These are phyloP conservation scores for Drosophila yooni DNA, from an alignment of 2,888 invertebrate genomes.

Conservation along the genomic window DNA sequence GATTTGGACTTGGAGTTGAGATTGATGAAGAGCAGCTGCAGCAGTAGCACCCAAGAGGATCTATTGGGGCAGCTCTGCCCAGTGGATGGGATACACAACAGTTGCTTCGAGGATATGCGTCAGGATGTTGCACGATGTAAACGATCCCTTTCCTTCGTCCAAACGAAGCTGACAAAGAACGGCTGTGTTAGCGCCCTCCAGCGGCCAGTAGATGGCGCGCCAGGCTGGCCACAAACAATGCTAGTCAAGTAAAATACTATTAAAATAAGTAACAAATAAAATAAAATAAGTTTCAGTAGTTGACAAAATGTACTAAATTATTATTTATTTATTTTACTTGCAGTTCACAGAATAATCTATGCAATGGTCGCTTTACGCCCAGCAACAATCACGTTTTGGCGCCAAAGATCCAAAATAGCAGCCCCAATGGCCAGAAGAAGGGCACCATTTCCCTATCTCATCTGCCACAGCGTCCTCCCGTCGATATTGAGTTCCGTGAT, in stretches of 20 bases:
- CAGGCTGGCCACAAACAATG: conserved; percentile 62
- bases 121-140: conserved; percentile 50
- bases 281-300: not conserved
- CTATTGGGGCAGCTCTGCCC: not conserved
- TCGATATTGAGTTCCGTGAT: conserved; percentile 95
- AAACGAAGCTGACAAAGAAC: conserved; percentile 80
- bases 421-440: conserved; percentile 88
- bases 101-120: conserved; percentile 61
- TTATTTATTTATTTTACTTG: conserved; percentile 25
- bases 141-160: conserved; percentile 76
- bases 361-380: conserved; percentile 87
- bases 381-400: conserved; percentile 86
- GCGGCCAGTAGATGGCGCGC: conserved; percentile 43
- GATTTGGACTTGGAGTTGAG: conserved; percentile 60
- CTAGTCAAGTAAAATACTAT: conserved; percentile 64
- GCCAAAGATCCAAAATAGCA: conserved; percentile 89
- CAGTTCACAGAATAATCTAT: conserved; percentile 90
- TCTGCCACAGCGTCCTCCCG: conserved; percentile 93
- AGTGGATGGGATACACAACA: conserved; percentile 47
- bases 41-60: not conserved
- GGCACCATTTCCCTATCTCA: conserved; percentile 91
- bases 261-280: not conserved
- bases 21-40: conserved; percentile 50
- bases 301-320: not conserved
- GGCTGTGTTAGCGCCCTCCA: conserved; percentile 79